phyloP scores from a whole-genome alignment of 2,888 invertebrate genomes.

The Hemithea aestivaria region DNA sequence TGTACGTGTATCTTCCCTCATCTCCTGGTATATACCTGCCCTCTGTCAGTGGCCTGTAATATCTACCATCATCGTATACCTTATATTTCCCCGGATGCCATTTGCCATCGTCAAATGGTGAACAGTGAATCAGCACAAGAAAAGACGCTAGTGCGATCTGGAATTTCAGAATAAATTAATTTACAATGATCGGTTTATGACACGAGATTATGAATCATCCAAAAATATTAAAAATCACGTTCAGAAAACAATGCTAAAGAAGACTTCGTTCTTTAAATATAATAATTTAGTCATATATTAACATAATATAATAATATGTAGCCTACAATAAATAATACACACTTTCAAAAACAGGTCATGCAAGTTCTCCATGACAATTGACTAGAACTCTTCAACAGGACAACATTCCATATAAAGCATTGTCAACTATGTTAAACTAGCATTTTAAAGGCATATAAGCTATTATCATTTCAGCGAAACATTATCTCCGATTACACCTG shows the following conservation, averaged over 20 bases:
- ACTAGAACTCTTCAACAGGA: constrained; percentile 5
- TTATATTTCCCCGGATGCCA: constrained; percentile 54
- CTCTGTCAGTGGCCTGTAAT: constrained; percentile 59
- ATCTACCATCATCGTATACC: constrained; percentile 61
- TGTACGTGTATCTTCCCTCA: constrained; percentile 75
- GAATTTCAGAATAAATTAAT: too few relatives aligned
- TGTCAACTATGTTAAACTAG: constrained; percentile 18
- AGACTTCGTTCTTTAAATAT: not conserved
- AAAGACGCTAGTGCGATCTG: constrained; percentile 49
- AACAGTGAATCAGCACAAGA: constrained; percentile 42
- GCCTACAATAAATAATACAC: not conserved
- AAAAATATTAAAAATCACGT: too few relatives aligned
- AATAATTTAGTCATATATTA: not conserved
- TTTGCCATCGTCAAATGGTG: constrained; percentile 56
- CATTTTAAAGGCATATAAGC: constrained; percentile 9
- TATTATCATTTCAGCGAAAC: constrained; percentile 9
- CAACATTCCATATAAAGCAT: constrained; percentile 24
- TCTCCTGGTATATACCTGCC: constrained; percentile 77
- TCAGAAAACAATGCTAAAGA: too few relatives aligned
- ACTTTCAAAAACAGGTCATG: constrained; percentile 11
- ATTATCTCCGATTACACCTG: constrained; percentile 3
- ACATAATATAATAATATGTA: not conserved
- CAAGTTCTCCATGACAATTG: constrained; percentile 5
- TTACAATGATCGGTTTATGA: too few relatives aligned
- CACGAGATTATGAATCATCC: too few relatives aligned